A percentile compares a stretch with the other conserved stretches of the same genome.
Evolutionary conservation across 2,888 invertebrate species (phyloP).

Genomic region (Ophion costatus): DNA sequence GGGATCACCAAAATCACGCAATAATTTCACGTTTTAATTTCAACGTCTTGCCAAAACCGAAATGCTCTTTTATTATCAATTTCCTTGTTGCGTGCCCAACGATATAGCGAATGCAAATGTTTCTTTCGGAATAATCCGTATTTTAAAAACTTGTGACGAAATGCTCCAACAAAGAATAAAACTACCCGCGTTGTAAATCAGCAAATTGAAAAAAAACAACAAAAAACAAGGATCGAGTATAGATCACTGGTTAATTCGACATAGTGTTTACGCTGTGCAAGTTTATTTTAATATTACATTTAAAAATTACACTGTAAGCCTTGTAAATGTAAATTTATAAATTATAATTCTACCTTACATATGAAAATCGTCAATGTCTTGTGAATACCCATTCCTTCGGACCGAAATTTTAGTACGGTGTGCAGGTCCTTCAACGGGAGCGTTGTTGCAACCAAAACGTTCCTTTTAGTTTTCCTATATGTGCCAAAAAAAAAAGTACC

Average conservation of each 20-base stretch:
- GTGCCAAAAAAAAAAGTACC: not conserved
- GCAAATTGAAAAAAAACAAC: slow-evolving; percentile 40
- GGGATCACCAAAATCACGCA: slow-evolving; percentile 23
- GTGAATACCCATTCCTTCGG: slow-evolving; percentile 23
- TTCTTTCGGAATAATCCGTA: not conserved
- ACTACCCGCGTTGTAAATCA: slow-evolving; percentile 47
- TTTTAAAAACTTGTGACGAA: slow-evolving; percentile 41
- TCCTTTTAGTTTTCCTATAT: not conserved
- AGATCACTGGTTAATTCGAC: slow-evolving; percentile 75
- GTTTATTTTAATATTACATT: slow-evolving; percentile 82
- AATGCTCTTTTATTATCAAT: not conserved
- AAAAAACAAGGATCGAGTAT: slow-evolving; percentile 70
- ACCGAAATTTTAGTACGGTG: slow-evolving; percentile 19
- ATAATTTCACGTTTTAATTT: slow-evolving; percentile 33
- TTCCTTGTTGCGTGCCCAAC: slow-evolving; percentile 37
- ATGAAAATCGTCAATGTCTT: slow-evolving; percentile 65
- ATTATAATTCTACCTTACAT: slow-evolving; percentile 81
- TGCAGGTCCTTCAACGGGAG: not conserved
- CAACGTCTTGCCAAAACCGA: slow-evolving; percentile 50
- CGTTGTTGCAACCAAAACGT: not conserved
- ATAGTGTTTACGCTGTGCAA: slow-evolving; percentile 78
- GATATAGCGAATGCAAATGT: slow-evolving; percentile 29
- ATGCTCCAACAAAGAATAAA: slow-evolving; percentile 43
- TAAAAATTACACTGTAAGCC: slow-evolving; percentile 77
- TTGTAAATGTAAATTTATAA: slow-evolving; percentile 83